Percentiles rank a stretch among this genome's conserved stretches.
phyloP scores from a whole-genome alignment of 2,888 invertebrate species.

The Subacronicta megacephala region DNA sequence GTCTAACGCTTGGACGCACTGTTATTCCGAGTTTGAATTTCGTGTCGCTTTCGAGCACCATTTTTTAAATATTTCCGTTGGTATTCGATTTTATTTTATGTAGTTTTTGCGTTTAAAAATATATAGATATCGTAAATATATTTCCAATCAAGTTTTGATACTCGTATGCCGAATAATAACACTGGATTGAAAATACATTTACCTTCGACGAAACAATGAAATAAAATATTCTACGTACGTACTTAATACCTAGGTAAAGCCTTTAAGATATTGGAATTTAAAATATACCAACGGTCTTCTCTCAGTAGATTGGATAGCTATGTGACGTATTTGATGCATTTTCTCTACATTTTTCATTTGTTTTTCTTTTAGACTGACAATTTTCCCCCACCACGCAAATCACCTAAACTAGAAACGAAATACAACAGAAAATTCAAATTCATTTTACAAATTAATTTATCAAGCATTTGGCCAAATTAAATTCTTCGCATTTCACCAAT shows the following conservation, averaged over 20 bases:
- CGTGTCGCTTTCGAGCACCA: slow-evolving; percentile 50
- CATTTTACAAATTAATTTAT: slow-evolving; percentile 42
- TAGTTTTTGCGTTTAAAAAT: slow-evolving; percentile 22
- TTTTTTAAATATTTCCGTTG: slow-evolving; percentile 65
- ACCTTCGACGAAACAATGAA: no score
- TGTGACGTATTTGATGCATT: no score
- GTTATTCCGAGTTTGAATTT: slow-evolving; percentile 61
- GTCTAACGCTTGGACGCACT: slow-evolving; percentile 60
- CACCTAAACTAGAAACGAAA: slow-evolving; percentile 11
- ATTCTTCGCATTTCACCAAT: slow-evolving; percentile 45
- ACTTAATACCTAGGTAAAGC: no score
- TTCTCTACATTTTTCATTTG: background rate
- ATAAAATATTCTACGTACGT: no score
- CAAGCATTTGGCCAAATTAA: slow-evolving; percentile 46
- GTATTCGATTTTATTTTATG: slow-evolving; percentile 16
- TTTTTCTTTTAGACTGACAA: background rate
- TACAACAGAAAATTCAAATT: slow-evolving; percentile 20
- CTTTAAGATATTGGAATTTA: no score
- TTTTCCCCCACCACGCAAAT: background rate
- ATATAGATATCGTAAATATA: no score
- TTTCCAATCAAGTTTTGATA: background rate
- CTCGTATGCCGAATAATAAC: no score
- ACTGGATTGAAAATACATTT: no score
- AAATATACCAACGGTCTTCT: no score
- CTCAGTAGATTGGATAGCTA: no score